These are phyloP conservation scores for Mellivora capensis DNA, from an alignment of 2,113 vertebrate genomes.

Conservation along the genomic window DNA sequence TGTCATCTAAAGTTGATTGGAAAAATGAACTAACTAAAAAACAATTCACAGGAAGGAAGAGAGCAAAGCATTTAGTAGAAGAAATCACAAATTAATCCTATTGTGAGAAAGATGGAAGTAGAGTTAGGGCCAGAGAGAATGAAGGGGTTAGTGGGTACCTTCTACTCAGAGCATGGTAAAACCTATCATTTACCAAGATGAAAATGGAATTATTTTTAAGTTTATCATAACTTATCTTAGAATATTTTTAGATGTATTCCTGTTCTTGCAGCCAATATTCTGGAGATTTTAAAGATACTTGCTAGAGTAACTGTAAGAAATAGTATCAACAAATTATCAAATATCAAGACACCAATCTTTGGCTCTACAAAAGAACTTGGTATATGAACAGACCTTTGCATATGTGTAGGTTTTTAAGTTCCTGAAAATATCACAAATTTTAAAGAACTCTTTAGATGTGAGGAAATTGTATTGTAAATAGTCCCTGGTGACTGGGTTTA, in stretches of 20 bases:
- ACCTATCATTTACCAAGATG: neutral
- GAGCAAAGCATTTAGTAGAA: neutral
- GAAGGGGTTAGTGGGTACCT: neutral
- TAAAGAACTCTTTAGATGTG: neutral
- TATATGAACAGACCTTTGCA: neutral
- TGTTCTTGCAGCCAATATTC: neutral
- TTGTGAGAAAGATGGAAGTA: neutral
- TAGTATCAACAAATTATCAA: neutral
- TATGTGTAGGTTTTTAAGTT: neutral
- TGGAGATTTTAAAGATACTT: neutral
- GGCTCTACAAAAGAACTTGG: neutral
- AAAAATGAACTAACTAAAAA: neutral
- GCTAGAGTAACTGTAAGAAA: neutral
- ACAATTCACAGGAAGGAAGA: neutral
- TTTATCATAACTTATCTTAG: neutral
- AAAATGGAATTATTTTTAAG: neutral
- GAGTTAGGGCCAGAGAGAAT: neutral
- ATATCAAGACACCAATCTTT: neutral
- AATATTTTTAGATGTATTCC: neutral
- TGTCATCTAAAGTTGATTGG: neutral
- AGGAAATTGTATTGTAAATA: neutral
- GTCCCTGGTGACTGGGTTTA: neutral
- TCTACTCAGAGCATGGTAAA: neutral
- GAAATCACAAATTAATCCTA: neutral
- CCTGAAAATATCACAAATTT: neutral